Evolutionary conservation across 2,888 invertebrate species (phyloP), one percentile per base, ranked within the genome.

Genomic region (Strigamia maritima): DNA sequence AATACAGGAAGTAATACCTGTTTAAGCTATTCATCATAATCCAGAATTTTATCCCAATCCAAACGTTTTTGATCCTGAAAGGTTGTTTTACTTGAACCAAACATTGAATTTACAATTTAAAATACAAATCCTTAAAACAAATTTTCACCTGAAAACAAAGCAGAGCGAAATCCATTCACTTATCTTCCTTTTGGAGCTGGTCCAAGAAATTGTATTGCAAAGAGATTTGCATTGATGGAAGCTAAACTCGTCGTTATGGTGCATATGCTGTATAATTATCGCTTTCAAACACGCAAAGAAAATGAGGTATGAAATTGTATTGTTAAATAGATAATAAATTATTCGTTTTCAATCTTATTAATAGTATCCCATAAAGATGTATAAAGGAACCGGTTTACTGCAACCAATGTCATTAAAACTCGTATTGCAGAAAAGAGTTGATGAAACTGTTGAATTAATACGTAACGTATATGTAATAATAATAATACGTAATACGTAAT

Each of bases 151-250:
- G 81, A 81, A 70, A 80, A 81, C 10, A 81, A 80, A 31, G 81
- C 81, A 19, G 24, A 35, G 2, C 81, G 81, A 26, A 81, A 82
- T 77, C 82, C 82, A 38, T 81, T 82, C 79, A 80, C 82, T 77
- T 84, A 82, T 81, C 80, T 84, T 28, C 83, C 84, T 7, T 84
- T 84, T 79, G 83, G 81, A 16, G 70, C 76, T 28, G 81, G 81
- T 40, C 81, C 80, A 6, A 80, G 83, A 40, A 81, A 79, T 74
- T 83, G 83, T 77, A 81, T 84, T 65, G 84, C 83, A n/a, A 80
- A 81, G 70, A 78, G 83, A 60, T 83, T 83, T 81, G 83, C 83
- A 1, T 76, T 81, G 26, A 38, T 82, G 22, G 82, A 83, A 79
- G 80, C 81, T 26, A 83, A 83, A 78, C 80, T 83, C 16, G 38